Percentiles rank a stretch among this genome's conserved stretches.
phyloP scores from a whole-genome alignment of 2,888 invertebrate species.

The Dastarcus helophoroides region DNA sequence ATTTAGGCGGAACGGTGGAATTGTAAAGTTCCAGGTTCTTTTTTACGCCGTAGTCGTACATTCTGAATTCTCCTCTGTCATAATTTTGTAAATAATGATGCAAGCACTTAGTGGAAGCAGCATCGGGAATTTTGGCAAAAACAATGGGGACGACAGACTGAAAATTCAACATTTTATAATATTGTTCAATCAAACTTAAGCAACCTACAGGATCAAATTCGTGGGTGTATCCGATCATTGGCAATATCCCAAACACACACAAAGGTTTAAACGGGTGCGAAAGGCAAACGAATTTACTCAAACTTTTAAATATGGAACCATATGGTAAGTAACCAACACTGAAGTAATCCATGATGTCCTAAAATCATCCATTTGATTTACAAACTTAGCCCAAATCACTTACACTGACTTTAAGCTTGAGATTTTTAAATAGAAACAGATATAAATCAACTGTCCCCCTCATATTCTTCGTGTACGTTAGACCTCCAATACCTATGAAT shows the following conservation, averaged over 20 bases:
- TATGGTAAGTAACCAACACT: slow-evolving; percentile 7
- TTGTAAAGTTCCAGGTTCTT: slow-evolving; percentile 11
- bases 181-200: neutral
- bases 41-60: slow-evolving; percentile 12
- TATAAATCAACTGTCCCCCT: too few species aligned
- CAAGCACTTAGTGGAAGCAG: slow-evolving; percentile 10
- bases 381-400: too few species aligned
- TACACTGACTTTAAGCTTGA: too few species aligned
- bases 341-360: slow-evolving; percentile 4
- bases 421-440: too few species aligned
- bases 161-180: slow-evolving; percentile 2
- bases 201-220: slow-evolving; percentile 14
- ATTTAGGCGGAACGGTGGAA: slow-evolving; percentile 10
- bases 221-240: slow-evolving; percentile 3
- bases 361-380: slow-evolving; percentile 1
- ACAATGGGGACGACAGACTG: slow-evolving; percentile 13
- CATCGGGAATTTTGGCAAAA: slow-evolving; percentile 13
- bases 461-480: slow-evolving; percentile 6
- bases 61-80: slow-evolving; percentile 10
- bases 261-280: slow-evolving; percentile 6
- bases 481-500: slow-evolving; percentile 13
- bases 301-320: slow-evolving; percentile 2
- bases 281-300: slow-evolving; percentile 4
- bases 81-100: slow-evolving; percentile 10
- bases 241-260: slow-evolving; percentile 2